Conservation (phyloP, 2,113 vertebrate genomes). For the Apeltes quadracus region DNA sequence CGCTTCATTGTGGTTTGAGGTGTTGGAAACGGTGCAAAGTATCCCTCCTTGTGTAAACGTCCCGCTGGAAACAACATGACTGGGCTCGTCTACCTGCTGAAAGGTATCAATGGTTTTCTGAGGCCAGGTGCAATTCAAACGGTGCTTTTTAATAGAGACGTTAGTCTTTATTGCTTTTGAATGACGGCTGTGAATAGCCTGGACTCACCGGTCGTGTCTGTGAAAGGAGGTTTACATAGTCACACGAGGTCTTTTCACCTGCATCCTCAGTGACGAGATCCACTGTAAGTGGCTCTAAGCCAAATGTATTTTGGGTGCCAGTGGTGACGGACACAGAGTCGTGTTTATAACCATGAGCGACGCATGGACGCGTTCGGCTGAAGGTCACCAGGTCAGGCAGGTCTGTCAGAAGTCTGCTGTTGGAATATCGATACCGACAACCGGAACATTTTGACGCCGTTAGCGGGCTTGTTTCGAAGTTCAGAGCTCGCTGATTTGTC, state of each 20-base stretch:
- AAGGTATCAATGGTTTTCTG: constrained; percentile 23
- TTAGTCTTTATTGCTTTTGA: background rate
- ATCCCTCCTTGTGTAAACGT: constrained; percentile 37
- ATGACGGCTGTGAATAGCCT: constrained; percentile 5
- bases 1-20: constrained; percentile 18
- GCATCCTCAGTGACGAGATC: constrained; percentile 18
- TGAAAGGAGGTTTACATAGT: constrained; percentile 60
- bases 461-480: background rate
- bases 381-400: too few relatives aligned
- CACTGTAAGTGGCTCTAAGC: background rate
- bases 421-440: background rate
- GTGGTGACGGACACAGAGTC: background rate
- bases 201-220: constrained; percentile 9
- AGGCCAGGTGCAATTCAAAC: constrained; percentile 1
- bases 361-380: background rate
- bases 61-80: constrained; percentile 14
- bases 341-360: too few relatives aligned
- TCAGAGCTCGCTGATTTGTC: too few relatives aligned
- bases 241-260: constrained; percentile 54
- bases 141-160: background rate
- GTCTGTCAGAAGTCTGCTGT: too few relatives aligned
- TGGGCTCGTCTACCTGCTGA: constrained; percentile 5
- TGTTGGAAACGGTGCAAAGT: too few relatives aligned
- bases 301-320: background rate
- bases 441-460: background rate